phyloP scores from a whole-genome alignment of 2,888 invertebrate genomes.

The Oscheius myriophilus region DNA sequence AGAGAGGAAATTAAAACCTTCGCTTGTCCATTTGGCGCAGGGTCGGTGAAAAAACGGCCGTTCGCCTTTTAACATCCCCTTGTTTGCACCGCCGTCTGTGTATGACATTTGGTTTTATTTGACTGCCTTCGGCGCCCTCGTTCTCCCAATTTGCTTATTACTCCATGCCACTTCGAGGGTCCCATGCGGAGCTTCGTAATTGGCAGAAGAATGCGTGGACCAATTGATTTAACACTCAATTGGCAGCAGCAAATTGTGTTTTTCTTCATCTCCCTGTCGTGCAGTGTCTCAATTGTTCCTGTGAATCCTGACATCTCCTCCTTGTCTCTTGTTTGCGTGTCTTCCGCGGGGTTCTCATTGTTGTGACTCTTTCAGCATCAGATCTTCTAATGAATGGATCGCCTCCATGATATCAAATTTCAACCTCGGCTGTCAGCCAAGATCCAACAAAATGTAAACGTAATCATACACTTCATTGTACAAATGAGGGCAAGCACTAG shows the following conservation, averaged over 20 bases:
- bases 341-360: neutral
- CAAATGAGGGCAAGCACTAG: too few relatives aligned
- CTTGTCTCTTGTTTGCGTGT: neutral
- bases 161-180: slow-evolving; percentile 9
- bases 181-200: neutral
- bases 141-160: slow-evolving; percentile 8
- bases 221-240: slow-evolving; percentile 24
- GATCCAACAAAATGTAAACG: too few relatives aligned
- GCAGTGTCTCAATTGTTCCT: slow-evolving; percentile 7
- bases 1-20: too few relatives aligned
- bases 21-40: too few relatives aligned
- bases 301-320: neutral
- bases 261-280: slow-evolving; percentile 1
- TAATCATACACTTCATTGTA: too few relatives aligned
- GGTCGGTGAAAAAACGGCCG: too few relatives aligned
- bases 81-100: too few relatives aligned
- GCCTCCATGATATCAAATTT: slow-evolving; percentile 17
- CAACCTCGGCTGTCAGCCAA: slow-evolving; percentile 1
- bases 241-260: slow-evolving; percentile 10
- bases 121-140: neutral
- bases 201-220: slow-evolving; percentile 6
- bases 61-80: too few relatives aligned
- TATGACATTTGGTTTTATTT: slow-evolving; percentile 11
- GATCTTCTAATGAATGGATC: slow-evolving; percentile 2
- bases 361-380: neutral